Evolutionary conservation across 1,140 invertebrate genomes (phyloP), one percentile per base, ranked within the genome.

Genomic region (Drosophila takahashii): DNA sequence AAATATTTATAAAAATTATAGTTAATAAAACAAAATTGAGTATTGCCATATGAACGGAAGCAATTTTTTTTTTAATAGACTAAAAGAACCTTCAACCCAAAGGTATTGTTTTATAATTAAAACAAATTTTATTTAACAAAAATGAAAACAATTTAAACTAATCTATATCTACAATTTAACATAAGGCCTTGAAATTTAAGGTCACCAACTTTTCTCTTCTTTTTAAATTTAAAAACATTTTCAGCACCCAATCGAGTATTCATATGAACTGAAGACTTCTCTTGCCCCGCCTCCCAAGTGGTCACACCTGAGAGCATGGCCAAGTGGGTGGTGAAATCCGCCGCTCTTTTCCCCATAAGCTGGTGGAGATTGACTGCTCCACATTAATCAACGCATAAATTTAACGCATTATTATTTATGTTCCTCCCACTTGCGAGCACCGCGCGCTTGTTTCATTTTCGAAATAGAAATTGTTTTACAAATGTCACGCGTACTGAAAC

Each of bases 371-470:
- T 83, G 84, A 87, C 84, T 89, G 84, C 85, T 73, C 66, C 57
- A 56, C 84, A 87, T 87, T 87, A 87, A 87, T 87, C 83, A 87
- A 41, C 79, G 77, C 84, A 89, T 89, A 89, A 87, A 89, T 87
- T 89, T 89, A 89, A 87, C 83, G 83, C 84, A 87, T 89, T 87
- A 89, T 89, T 87, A 87, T 87, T 89, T 87, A 89, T 87, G 84
- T 79, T 62, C 51, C 65, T 57, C 11, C 69, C 64, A 52, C 51
- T 54, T 18, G 48, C 51, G 57, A 26, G n/a, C 58, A 22, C 1
- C 29, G 16, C 18, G 16, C 53, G 56, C 47, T 65, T 77, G 74
- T 87, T 87, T 87, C 83, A 87, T 86, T 86, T 83, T 62, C 66
- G 61, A 85, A 86, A 87, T 79, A 86, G 79, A 86, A 86, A 86